phyloP scores from a whole-genome alignment of 2,797 vertebrate species.

The Sciaenops ocellatus region DNA sequence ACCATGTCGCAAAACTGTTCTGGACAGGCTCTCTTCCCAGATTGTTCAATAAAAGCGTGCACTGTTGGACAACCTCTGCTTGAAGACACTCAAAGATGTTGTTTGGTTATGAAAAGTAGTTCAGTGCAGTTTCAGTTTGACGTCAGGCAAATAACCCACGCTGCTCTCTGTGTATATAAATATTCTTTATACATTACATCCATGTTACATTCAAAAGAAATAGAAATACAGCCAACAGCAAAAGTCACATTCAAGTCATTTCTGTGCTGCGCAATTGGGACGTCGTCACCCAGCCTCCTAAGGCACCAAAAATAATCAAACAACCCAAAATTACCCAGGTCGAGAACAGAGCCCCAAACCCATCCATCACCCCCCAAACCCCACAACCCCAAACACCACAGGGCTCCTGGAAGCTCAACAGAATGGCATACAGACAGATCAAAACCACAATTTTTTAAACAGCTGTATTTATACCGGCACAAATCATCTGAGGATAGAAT shows the following conservation, averaged over 20 bases:
- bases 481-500: conserved; percentile 22
- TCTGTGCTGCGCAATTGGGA: conserved; percentile 55
- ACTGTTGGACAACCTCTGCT: too few relatives aligned
- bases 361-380: not conserved
- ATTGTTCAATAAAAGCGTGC: too few relatives aligned
- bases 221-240: conserved; percentile 68
- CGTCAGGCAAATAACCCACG: conserved; percentile 16
- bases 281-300: conserved; percentile 53
- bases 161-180: conserved; percentile 68
- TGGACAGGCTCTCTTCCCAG: too few relatives aligned
- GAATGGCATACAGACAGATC: conserved; percentile 26
- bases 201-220: conserved; percentile 70
- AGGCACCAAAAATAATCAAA: conserved; percentile 72
- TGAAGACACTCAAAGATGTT: too few relatives aligned
- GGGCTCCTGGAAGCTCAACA: conserved; percentile 56
- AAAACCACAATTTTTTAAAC: conserved; percentile 14
- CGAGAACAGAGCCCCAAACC: conserved; percentile 16
- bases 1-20: too few relatives aligned
- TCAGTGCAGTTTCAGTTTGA: not conserved
- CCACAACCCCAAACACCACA: conserved; percentile 16
- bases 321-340: not conserved
- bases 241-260: conserved; percentile 72
- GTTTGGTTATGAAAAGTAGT: too few relatives aligned
- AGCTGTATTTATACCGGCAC: conserved; percentile 35
- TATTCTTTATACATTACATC: conserved; percentile 74